A percentile compares a stretch with the other conserved stretches of the same genome.
Conservation (phyloP, 2,888 invertebrate species). For the Norana najaformis region DNA sequence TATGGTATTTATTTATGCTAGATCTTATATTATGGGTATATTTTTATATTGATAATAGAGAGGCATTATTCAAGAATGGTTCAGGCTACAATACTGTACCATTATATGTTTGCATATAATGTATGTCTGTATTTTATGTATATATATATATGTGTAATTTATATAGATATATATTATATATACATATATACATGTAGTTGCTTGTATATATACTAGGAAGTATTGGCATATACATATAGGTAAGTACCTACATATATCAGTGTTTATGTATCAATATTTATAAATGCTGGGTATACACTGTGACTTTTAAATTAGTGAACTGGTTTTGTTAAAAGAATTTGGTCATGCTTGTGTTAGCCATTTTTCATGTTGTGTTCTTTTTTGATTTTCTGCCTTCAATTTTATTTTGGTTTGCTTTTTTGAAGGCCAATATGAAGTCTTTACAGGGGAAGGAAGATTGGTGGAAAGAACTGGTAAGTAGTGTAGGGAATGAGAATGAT, state of each 20-base stretch:
- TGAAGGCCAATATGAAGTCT: conserved; percentile 1
- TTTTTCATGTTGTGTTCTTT: background rate
- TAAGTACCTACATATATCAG: background rate
- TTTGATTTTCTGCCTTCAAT: background rate
- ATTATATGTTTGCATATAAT: background rate
- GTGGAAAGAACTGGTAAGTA: background rate
- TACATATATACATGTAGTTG: background rate
- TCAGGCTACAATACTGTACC: background rate
- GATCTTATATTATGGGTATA: background rate
- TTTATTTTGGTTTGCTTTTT: background rate
- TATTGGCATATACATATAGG: background rate
- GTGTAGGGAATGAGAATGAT: background rate
- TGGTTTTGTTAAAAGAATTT: background rate
- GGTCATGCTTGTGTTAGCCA: background rate
- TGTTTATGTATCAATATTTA: background rate
- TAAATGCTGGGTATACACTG: background rate
- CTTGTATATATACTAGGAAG: background rate
- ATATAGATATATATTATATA: background rate
- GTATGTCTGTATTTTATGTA: no score
- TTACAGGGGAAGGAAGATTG: background rate
- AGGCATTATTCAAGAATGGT: background rate
- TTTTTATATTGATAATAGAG: background rate
- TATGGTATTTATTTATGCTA: background rate
- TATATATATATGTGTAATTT: background rate
- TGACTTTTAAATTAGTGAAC: background rate